Evolutionary conservation across 2,888 invertebrate species (phyloP).

Genomic region (Priocnemis perturbator): DNA sequence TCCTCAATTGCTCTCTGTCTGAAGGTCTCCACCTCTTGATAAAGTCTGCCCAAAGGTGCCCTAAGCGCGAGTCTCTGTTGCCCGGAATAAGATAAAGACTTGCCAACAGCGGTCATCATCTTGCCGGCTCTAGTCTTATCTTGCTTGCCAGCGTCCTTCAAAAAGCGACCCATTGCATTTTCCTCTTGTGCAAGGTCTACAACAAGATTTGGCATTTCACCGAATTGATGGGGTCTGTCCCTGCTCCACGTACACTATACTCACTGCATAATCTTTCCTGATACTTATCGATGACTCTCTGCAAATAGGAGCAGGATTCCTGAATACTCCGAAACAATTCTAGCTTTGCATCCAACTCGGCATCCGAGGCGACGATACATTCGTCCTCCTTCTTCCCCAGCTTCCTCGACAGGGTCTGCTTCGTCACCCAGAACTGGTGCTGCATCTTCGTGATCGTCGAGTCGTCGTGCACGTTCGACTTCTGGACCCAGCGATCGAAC

Average conservation of each 20-base stretch:
- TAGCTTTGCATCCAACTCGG: slow-evolving; percentile 96
- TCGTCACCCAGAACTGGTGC: slow-evolving; percentile 98
- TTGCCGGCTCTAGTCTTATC: slow-evolving; percentile 90
- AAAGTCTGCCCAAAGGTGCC: slow-evolving; percentile 89
- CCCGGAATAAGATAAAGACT: slow-evolving; percentile 91
- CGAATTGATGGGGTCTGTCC: too few species aligned
- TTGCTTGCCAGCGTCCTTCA: slow-evolving; percentile 94
- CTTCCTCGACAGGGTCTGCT: slow-evolving; percentile 94
- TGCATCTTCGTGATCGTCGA: slow-evolving; percentile 84
- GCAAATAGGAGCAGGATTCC: slow-evolving; percentile 90
- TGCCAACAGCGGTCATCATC: slow-evolving; percentile 89
- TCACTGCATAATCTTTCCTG: slow-evolving; percentile 92
- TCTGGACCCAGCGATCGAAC: slow-evolving; percentile 77
- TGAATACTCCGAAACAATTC: slow-evolving; percentile 95
- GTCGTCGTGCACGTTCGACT: slow-evolving; percentile 71
- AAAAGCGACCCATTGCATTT: slow-evolving; percentile 93
- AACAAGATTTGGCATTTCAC: slow-evolving; percentile 2
- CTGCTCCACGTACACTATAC: slow-evolving; percentile 48
- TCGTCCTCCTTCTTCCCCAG: slow-evolving; percentile 98
- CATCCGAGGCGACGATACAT: slow-evolving; percentile 96
- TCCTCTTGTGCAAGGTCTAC: slow-evolving; percentile 94
- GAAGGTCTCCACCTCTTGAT: slow-evolving; percentile 98
- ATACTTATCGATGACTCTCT: slow-evolving; percentile 93
- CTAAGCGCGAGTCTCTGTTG: slow-evolving; percentile 94
- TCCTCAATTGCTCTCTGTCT: slow-evolving; percentile 95